Evolutionary conservation across 1,140 invertebrate genomes (phyloP), one percentile per base, ranked within the genome.

Genomic region (Melipona quadrifasciata): DNA sequence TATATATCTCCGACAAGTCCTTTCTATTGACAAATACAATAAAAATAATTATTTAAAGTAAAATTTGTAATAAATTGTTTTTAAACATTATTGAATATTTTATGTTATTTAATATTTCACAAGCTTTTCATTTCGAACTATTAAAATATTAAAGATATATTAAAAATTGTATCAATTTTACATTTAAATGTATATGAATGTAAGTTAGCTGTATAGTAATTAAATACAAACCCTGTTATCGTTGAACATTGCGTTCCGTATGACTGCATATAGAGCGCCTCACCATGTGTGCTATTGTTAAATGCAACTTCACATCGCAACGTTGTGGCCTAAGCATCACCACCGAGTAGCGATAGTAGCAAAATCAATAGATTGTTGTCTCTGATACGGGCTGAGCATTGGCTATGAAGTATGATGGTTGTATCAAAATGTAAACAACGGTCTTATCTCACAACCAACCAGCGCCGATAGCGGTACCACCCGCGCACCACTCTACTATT

Each of bases 361-460:
- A 94, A 94, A 94, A 94, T 94, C 93, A 94, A 93, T 93, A 92
- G 92, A 93, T 94, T 94, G 93, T 94, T 94, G 93, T 94, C 94
- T 94, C 93, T 87, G 73, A 93, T 91, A 92, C 92, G 90, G 91
- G 93, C 91, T 93, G 92, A 92, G 88, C 92, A 91, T 93, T 93
- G 93, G 92, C 91, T 93, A 92, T 93, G 89, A 89, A 90, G 92
- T 92, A 91, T 91, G 90, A 90, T 89, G 92, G 88, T 91, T 90
- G 90, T 91, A 90, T 84, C 85, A 86, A 89, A 86, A 85, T 86
- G 89, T 86, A 91, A 90, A 92, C 88, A 89, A 89, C 86, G 83
- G 87, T 90, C 75, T 89, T 84, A 89, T 89, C 90, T 91, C 92
- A 91, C 90, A 93, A 92, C 92, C 93, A 94, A 92, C 91, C 92